These are phyloP conservation scores for Drosophila neonasuta DNA, from an alignment of 2,888 invertebrate species.

Conservation along the genomic window DNA sequence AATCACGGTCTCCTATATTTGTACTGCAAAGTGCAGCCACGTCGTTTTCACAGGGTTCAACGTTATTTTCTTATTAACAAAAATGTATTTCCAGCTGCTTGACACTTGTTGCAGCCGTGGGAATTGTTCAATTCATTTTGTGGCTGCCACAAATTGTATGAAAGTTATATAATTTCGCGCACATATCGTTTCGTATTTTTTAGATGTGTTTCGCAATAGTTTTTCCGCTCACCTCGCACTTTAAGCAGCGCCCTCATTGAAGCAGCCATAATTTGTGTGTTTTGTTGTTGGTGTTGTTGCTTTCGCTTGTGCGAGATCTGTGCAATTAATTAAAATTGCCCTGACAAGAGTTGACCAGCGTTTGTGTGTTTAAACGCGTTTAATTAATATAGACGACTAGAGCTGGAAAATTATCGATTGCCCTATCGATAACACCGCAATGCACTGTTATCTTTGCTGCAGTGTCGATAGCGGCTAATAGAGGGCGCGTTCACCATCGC, in stretches of 20 bases:
- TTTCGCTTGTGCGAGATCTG: slow-evolving; percentile 63
- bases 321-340: slow-evolving; percentile 52
- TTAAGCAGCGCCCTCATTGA: slow-evolving; percentile 84
- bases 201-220: slow-evolving; percentile 51
- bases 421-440: slow-evolving; percentile 10
- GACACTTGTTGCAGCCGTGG: slow-evolving; percentile 52
- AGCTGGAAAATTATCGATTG: slow-evolving; percentile 40
- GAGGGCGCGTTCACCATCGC: neutral
- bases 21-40: slow-evolving; percentile 39
- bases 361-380: slow-evolving; percentile 70
- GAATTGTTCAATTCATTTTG: slow-evolving; percentile 24
- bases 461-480: neutral
- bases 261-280: slow-evolving; percentile 83
- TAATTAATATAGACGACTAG: slow-evolving; percentile 66
- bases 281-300: slow-evolving; percentile 54
- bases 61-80: slow-evolving; percentile 25
- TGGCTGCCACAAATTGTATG: slow-evolving; percentile 39
- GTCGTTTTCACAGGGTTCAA: slow-evolving; percentile 36
- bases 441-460: neutral
- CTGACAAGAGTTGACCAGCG: slow-evolving; percentile 35
- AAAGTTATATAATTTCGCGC: slow-evolving; percentile 73
- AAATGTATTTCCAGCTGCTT: slow-evolving; percentile 6
- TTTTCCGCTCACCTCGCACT: slow-evolving; percentile 83
- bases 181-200: slow-evolving; percentile 15
- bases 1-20: neutral